Evolutionary conservation across 2,113 vertebrate species (phyloP).

Genomic region (Euleptes europaea): DNA sequence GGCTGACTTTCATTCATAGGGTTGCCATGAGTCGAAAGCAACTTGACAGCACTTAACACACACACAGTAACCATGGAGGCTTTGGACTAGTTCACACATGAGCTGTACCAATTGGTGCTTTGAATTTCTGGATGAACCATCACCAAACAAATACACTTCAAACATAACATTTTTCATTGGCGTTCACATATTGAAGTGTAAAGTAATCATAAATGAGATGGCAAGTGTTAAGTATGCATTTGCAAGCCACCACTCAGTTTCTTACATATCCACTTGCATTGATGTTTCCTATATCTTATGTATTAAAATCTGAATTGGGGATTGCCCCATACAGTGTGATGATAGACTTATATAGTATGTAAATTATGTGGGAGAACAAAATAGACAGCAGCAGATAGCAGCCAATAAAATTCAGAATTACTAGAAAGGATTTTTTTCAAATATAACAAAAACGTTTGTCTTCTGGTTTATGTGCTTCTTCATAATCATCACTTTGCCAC

Average conservation of each 20-base stretch:
- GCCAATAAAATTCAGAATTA: constrained; percentile 53
- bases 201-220: neutral
- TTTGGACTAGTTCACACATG: neutral
- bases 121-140: neutral
- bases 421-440: constrained; percentile 39
- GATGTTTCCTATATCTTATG: constrained; percentile 18
- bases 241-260: neutral
- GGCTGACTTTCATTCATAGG: no score
- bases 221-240: neutral
- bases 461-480: constrained; percentile 55
- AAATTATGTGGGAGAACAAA: constrained; percentile 8
- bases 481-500: constrained; percentile 70
- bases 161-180: neutral
- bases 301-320: constrained; percentile 24
- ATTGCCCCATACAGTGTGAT: constrained; percentile 39
- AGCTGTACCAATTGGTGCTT: neutral
- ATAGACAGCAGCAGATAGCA: neutral
- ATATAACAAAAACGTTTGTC: neutral
- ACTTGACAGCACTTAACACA: no score
- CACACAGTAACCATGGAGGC: constrained; percentile 36
- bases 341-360: constrained; percentile 41
- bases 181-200: neutral
- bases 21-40: no score
- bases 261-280: neutral
- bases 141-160: neutral